phyloP scores from a whole-genome alignment of 2,888 invertebrate genomes.

The Cryptus viduatorius region DNA sequence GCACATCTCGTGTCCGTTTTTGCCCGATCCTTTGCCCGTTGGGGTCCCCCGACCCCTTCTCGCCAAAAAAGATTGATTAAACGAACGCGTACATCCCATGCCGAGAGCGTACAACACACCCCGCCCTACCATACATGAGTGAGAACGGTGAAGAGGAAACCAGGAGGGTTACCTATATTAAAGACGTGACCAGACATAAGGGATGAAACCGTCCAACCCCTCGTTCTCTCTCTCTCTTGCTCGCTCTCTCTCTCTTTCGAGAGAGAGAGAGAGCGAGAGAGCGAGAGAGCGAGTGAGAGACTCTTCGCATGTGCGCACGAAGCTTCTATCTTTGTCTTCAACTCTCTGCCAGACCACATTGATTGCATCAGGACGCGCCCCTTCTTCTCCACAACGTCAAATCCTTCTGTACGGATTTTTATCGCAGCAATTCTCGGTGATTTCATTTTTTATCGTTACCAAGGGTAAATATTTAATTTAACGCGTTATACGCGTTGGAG shows the following conservation, averaged over 20 bases:
- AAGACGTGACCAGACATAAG: constrained; percentile 84
- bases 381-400: constrained; percentile 8
- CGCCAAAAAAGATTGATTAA: constrained; percentile 79
- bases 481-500: neutral
- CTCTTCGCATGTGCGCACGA: constrained; percentile 34
- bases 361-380: constrained; percentile 64
- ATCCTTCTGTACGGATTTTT: constrained; percentile 8
- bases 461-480: too few relatives aligned
- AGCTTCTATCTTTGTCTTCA: constrained; percentile 31
- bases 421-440: neutral
- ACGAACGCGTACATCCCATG: constrained; percentile 67
- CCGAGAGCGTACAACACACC: constrained; percentile 51
- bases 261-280: constrained; percentile 46
- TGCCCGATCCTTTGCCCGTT: neutral
- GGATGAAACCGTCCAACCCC: constrained; percentile 71
- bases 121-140: constrained; percentile 52
- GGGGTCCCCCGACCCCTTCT: constrained; percentile 8
- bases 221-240: constrained; percentile 23
- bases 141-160: constrained; percentile 51
- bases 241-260: neutral
- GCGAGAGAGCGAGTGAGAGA: constrained; percentile 68
- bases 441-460: neutral
- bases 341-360: constrained; percentile 67
- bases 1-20: neutral
- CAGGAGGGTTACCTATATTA: constrained; percentile 77